Evolutionary conservation across 37 sponge, comb jelly and placozoan species (phyloP), one percentile per base, ranked within the genome.

Genomic region (Diacarnus erythraeanus): DNA sequence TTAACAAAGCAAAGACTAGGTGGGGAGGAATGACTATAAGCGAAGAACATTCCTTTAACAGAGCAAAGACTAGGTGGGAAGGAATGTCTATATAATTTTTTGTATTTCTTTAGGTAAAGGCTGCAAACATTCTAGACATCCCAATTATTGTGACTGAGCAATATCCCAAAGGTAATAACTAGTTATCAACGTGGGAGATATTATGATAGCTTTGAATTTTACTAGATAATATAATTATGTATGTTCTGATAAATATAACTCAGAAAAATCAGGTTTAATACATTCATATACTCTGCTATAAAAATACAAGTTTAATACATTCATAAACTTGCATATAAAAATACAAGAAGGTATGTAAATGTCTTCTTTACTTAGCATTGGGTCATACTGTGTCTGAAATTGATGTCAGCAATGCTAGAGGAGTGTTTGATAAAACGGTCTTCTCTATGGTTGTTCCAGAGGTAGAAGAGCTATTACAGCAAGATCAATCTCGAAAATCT

Each of bases 61-160:
- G n/a, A n/a, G n/a, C n/a, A n/a, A n/a, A n/a, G n/a, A n/a, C n/a
- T n/a, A n/a, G n/a, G n/a, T n/a, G n/a, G n/a, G n/a, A n/a, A n/a
- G n/a, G n/a, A n/a, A n/a, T n/a, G n/a, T n/a, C n/a, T n/a, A n/a
- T n/a, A n/a, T n/a, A n/a, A n/a, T n/a, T n/a, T n/a, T n/a, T n/a
- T n/a, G n/a, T n/a, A n/a, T n/a, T 83, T 18, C 30, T 72, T 42
- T 35, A 93, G 93, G 96, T 98, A 17, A 73, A 88, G 69, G 91
- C 93, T 51, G 99, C 97, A 25, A 88, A 92, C 38, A 87, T 92
- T 3, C 71, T 99, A 2, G 91, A 94, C 15, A 96, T 99, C 33
- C 99, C 99, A 39, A 84, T 99, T 22, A 85, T 99, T 38, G 95
- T 83, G 2, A 99, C 99, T 34, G 99, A 99, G 70, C 99, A 97